These are phyloP conservation scores for Thalassarche chlororhynchos DNA, from an alignment of 2,113 vertebrate genomes.

Conservation along the genomic window DNA sequence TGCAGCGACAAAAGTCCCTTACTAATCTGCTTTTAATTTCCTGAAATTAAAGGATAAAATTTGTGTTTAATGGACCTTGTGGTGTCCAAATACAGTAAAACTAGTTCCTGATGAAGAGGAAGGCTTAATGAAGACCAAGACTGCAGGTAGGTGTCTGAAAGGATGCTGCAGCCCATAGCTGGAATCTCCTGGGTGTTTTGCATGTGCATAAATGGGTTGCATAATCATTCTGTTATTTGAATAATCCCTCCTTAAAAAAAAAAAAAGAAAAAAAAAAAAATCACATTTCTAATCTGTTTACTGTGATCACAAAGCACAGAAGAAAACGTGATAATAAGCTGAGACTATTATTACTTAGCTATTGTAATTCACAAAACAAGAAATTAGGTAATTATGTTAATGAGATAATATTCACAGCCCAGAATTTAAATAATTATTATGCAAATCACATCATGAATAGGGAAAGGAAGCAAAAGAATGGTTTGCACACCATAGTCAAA, in stretches of 20 bases:
- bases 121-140: not conserved
- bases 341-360: slow-evolving; percentile 34
- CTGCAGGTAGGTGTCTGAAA: not conserved
- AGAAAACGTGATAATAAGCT: not conserved
- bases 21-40: not conserved
- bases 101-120: not conserved
- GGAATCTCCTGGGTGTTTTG: not conserved
- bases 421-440: slow-evolving; percentile 48
- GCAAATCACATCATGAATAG: slow-evolving; percentile 38
- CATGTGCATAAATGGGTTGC: not conserved
- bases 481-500: not conserved
- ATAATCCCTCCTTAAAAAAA: not conserved
- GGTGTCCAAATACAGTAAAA: not conserved
- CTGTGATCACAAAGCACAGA: not conserved
- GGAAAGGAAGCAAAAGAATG: not conserved
- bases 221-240: not conserved
- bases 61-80: not conserved
- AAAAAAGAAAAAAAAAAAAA: not conserved
- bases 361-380: slow-evolving; percentile 41
- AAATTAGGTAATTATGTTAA: slow-evolving; percentile 64
- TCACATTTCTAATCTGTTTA: slow-evolving; percentile 16
- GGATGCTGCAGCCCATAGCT: not conserved
- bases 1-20: not conserved
- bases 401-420: slow-evolving; percentile 22
- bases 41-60: not conserved